Evolutionary conservation across 2,113 vertebrate genomes (phyloP).

Genomic region (Pseudolaguvia tuberculata): DNA sequence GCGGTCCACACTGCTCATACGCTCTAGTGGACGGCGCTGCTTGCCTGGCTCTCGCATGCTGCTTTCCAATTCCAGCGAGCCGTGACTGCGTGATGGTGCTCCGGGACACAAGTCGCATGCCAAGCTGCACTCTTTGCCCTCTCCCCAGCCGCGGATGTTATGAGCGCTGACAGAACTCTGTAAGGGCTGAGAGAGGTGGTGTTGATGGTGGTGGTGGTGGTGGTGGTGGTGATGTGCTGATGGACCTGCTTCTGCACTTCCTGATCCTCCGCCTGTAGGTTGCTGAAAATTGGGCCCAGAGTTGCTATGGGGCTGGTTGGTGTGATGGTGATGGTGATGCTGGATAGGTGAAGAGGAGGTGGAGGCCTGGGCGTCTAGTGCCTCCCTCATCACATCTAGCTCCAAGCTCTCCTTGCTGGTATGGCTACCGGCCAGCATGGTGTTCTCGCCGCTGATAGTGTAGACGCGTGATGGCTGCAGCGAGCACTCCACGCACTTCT

Average conservation of each 20-base stretch:
- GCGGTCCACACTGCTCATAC: slow-evolving; percentile 89
- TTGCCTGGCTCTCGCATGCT: slow-evolving; percentile 72
- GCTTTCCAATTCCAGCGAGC: slow-evolving; percentile 83
- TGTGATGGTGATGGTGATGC: slow-evolving; percentile 67
- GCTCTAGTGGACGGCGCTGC: slow-evolving; percentile 83
- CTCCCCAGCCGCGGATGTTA: slow-evolving; percentile 72
- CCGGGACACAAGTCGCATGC: slow-evolving; percentile 78
- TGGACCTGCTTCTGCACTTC: slow-evolving; percentile 32
- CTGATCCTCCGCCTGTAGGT: slow-evolving; percentile 23
- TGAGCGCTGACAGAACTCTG: slow-evolving; percentile 77
- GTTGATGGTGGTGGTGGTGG: slow-evolving; percentile 60
- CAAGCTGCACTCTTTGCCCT: slow-evolving; percentile 73
- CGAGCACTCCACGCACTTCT: slow-evolving; percentile 65
- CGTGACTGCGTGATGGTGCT: slow-evolving; percentile 75
- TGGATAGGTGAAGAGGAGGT: slow-evolving; percentile 62
- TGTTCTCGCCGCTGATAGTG: slow-evolving; percentile 85
- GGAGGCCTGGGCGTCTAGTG: slow-evolving; percentile 59
- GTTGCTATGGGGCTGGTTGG: slow-evolving; percentile 58
- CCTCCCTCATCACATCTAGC: slow-evolving; percentile 84
- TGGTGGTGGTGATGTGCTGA: slow-evolving; percentile 47
- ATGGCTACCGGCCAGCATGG: slow-evolving; percentile 78
- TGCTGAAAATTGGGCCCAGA: slow-evolving; percentile 30
- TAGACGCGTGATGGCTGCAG: slow-evolving; percentile 83
- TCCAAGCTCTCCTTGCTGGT: slow-evolving; percentile 82
- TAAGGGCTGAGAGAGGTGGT: slow-evolving; percentile 66